phyloP scores from a whole-genome alignment of 2,797 vertebrate species.

The Chelon auratus region DNA sequence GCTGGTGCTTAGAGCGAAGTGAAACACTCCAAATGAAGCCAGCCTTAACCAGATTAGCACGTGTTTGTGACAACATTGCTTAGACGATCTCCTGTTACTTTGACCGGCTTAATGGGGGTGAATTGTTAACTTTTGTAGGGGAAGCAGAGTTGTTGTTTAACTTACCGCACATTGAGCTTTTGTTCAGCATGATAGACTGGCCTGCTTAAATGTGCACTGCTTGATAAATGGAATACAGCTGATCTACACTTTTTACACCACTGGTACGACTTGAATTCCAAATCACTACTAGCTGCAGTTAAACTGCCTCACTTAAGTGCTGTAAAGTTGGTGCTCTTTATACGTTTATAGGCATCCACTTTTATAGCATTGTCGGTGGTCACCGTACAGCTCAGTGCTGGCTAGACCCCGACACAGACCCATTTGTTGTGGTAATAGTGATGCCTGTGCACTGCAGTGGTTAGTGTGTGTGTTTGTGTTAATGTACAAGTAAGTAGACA shows the following conservation, averaged over 20 bases:
- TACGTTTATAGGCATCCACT: conserved; percentile 21
- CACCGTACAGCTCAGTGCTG: conserved; percentile 16
- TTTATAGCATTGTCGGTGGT: conserved; percentile 18
- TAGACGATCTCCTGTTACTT: neutral
- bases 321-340: conserved; percentile 18
- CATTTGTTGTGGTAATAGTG: conserved; percentile 3
- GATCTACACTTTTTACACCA: conserved; percentile 2
- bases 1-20: conserved; percentile 7
- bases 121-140: conserved; percentile 31
- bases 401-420: conserved; percentile 6
- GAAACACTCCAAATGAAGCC: neutral
- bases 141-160: neutral
- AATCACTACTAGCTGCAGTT: conserved; percentile 1
- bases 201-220: conserved; percentile 1
- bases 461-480: neutral
- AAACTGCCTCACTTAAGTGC: neutral
- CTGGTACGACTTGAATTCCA: neutral
- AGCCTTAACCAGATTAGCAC: neutral
- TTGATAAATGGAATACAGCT: conserved; percentile 6
- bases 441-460: conserved; percentile 9
- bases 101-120: neutral
- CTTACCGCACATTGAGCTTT: neutral
- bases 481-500: neutral
- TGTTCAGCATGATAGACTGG: neutral
- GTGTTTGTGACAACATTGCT: conserved; percentile 9